Evolutionary conservation across 2,888 invertebrate species (phyloP).

Genomic region (Neoaliturus tenellus): DNA sequence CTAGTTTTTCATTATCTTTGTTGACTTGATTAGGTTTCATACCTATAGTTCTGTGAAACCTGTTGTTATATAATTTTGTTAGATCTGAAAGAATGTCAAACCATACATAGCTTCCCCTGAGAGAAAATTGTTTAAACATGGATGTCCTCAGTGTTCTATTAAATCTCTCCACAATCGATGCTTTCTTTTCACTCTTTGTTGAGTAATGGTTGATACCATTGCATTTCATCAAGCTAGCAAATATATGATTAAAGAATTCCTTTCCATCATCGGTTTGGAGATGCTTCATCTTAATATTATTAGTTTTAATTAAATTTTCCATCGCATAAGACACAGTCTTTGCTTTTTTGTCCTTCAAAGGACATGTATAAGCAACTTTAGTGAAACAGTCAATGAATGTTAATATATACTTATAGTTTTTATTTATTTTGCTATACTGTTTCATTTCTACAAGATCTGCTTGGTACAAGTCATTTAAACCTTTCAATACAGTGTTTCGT

Average conservation of each 20-base stretch:
- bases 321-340: not conserved
- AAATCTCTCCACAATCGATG: constrained; percentile 50
- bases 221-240: constrained; percentile 30
- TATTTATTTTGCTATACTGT: constrained; percentile 52
- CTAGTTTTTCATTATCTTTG: not conserved
- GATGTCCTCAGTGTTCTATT: constrained; percentile 44
- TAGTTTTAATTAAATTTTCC: constrained; percentile 1
- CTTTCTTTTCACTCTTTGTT: constrained; percentile 45
- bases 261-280: constrained; percentile 50
- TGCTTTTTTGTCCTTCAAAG: constrained; percentile 53
- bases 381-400: constrained; percentile 51
- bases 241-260: constrained; percentile 29
- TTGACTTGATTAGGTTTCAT: constrained; percentile 46
- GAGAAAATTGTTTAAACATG: constrained; percentile 36
- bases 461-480: constrained; percentile 56
- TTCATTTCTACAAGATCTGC: constrained; percentile 56
- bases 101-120: constrained; percentile 25
- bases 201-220: constrained; percentile 40
- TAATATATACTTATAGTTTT: constrained; percentile 56
- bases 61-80: constrained; percentile 31
- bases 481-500: constrained; percentile 54
- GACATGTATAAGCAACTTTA: constrained; percentile 47
- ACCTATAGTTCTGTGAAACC: constrained; percentile 52
- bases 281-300: not conserved
- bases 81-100: constrained; percentile 21